A percentile compares a stretch with the other conserved stretches of the same genome.
Evolutionary conservation across 2,888 invertebrate genomes (phyloP).

Genomic region (Allygus modestus): DNA sequence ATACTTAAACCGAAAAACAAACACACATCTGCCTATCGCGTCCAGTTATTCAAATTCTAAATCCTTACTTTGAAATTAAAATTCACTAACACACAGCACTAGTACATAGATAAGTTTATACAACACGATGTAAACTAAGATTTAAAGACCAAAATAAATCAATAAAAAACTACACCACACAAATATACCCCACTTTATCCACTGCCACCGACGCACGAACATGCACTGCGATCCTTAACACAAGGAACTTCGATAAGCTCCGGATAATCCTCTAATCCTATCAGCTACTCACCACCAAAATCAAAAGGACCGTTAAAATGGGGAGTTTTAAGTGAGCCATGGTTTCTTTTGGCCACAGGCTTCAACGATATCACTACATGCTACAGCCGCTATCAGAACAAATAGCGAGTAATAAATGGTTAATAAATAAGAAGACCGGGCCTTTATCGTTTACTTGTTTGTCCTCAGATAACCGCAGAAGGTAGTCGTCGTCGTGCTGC

Average conservation of each 20-base stretch:
- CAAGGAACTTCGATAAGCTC: background rate
- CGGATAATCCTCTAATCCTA: slow-evolving; percentile 14
- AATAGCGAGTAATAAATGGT: slow-evolving; percentile 6
- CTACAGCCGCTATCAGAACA: background rate
- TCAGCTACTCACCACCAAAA: slow-evolving; percentile 50
- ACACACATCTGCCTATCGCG: too few species aligned
- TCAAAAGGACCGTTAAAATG: slow-evolving; percentile 41
- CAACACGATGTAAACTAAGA: background rate
- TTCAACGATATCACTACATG: slow-evolving; percentile 46
- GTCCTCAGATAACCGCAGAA: background rate
- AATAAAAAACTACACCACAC: background rate
- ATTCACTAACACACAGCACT: background rate
- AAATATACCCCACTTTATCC: background rate
- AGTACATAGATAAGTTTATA: background rate
- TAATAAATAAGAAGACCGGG: slow-evolving; percentile 41
- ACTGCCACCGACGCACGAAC: background rate
- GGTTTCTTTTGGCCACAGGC: slow-evolving; percentile 19
- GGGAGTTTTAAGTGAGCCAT: slow-evolving; percentile 47
- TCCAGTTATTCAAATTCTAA: background rate
- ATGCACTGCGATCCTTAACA: background rate
- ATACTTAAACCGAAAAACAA: too few species aligned
- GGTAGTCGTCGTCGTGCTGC: background rate
- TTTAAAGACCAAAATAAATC: background rate
- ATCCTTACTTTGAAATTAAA: background rate
- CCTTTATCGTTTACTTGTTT: slow-evolving; percentile 5